Conservation (phyloP, 35 echinoderm and acorn worm species). For the Nesometra sesokonis region DNA sequence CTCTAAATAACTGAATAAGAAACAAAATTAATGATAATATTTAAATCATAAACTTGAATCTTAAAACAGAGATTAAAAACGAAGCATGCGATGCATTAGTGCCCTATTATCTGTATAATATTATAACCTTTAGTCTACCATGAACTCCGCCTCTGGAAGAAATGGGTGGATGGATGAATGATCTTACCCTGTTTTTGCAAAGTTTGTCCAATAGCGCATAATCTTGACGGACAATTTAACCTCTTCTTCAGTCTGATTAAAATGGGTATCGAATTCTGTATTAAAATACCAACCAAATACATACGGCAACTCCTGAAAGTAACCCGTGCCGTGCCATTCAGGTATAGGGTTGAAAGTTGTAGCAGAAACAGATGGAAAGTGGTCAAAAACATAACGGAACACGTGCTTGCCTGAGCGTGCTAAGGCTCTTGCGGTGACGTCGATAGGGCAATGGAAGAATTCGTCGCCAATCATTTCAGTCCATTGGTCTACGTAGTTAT, state of each 20-base stretch:
- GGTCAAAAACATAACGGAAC: conserved; percentile 28
- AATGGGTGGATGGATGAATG: no score
- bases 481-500: conserved; percentile 43
- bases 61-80: no score
- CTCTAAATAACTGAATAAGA: no score
- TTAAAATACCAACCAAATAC: conserved; percentile 59
- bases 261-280: background rate
- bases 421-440: conserved; percentile 22
- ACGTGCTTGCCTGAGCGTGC: background rate
- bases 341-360: conserved; percentile 1
- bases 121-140: no score
- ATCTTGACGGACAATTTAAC: conserved; percentile 19
- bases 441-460: conserved; percentile 36
- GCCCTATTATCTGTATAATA: no score
- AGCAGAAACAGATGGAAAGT: conserved; percentile 13
- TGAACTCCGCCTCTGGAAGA: no score
- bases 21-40: no score
- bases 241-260: conserved; percentile 24
- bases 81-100: no score
- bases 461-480: conserved; percentile 22
- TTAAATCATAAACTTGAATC: no score
- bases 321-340: conserved; percentile 23
- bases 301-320: conserved; percentile 44
- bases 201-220: no score
- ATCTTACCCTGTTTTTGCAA: conserved; percentile 42